Conservation (phyloP, 2,888 invertebrate species). For the Eupithecia vulgata region DNA sequence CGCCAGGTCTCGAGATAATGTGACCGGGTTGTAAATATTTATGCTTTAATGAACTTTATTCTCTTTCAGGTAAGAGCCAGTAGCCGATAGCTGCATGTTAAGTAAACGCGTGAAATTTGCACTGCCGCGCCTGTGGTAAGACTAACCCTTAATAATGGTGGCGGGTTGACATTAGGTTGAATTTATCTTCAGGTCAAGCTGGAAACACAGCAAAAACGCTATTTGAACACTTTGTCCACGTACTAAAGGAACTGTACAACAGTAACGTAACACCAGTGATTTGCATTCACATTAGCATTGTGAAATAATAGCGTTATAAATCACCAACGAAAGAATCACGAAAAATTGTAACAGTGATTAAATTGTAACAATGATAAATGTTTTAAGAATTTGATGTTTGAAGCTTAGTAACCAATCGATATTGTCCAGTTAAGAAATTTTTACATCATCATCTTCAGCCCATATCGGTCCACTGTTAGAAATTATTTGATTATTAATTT, state of each 20-base stretch:
- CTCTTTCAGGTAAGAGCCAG: slow-evolving; percentile 73
- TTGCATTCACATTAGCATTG: not conserved
- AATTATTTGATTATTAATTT: too few relatives aligned
- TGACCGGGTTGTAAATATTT: too few relatives aligned
- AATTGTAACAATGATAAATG: too few relatives aligned
- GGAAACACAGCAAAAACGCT: not conserved
- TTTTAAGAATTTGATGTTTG: too few relatives aligned
- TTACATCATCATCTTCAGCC: too few relatives aligned
- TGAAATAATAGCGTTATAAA: not conserved
- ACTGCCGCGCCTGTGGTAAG: slow-evolving; percentile 71
- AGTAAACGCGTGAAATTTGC: slow-evolving; percentile 76
- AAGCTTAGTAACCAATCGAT: not conserved
- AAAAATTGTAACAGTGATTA: not conserved
- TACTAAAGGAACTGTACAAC: not conserved
- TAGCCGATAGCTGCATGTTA: slow-evolving; percentile 69
- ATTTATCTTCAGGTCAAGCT: not conserved
- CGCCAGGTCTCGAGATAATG: too few relatives aligned
- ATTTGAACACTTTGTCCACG: not conserved
- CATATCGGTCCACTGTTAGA: too few relatives aligned
- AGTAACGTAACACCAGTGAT: too few relatives aligned
- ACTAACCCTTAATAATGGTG: slow-evolving; percentile 49
- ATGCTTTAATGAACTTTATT: slow-evolving; percentile 26
- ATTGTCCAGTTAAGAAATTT: not conserved
- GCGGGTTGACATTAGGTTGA: slow-evolving; percentile 41
- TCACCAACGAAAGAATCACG: not conserved